Base-by-base conservation (phyloP, 2,797 vertebrate species). In the Enteromius mattozi region DNA sequence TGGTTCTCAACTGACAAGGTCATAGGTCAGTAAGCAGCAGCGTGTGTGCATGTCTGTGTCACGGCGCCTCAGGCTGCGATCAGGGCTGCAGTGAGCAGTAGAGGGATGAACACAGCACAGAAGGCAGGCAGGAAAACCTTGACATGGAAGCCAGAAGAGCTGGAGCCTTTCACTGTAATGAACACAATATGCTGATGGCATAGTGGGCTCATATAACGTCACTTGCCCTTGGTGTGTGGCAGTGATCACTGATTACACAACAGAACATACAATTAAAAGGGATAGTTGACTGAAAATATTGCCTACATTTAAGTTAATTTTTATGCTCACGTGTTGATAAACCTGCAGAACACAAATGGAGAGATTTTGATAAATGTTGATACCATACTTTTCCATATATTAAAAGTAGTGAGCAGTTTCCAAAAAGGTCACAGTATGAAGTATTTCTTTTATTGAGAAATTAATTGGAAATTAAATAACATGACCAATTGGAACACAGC, bases 1-100 rank as follows among this genome's bases (percentile, higher is more conserved):
- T 86, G 74, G 51, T 71, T 65, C 76, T 89, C 87, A 87, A 80
- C 85, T 86, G 78, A 90, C 78, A 74, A n/a, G 74, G 75, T 85
- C 74, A 83, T 78, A 89, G 85, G 63, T 89, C 89, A 88, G 75
- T 40, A 81, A 86, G 42, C 42, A 75, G 81, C 76, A 78, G 82
- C n/a, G 51, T 61, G 80, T 81, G 79, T 81, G 35, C 33, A 72
- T 42, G 65, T 76, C 59, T 77, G 27, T 17, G 19, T 84, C 84
- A 86, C 35, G 40, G n/a, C 63, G 72, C 74, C 82, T 83, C 82
- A 72, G 81, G 86, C 71, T 86, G 74, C 27, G 68, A 78, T 69
- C 69, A 49, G 71, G 82, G 71, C 82, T 80, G 61, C 75, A 81
- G 51, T 84, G 70, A 84, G 78, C 51, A 70, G 74, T 78, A 71